Evolutionary conservation across 1,140 invertebrate genomes (phyloP), one percentile per base, ranked within the genome.

Genomic region (Oppia nitens): DNA sequence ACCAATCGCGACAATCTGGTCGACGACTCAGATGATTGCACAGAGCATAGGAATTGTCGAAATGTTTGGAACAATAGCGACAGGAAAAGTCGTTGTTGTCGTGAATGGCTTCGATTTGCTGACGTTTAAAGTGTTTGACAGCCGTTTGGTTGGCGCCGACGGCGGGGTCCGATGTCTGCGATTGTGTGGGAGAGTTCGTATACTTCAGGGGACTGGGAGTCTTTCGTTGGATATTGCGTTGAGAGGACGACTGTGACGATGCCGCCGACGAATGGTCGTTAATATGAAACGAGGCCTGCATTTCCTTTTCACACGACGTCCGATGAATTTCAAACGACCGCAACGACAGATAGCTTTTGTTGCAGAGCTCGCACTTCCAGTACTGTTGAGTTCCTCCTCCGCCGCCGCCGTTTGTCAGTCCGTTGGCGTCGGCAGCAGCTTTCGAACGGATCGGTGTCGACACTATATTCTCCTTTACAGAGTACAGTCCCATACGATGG

Each of bases 21-120:
- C 57, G 47, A 23, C 57, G 57, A 52, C 57, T 51, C 20, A 58
- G 20, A 58, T 58, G 57, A 21, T 51, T 51, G 32, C 57, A 58
- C 14, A 58, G 24, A 58, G 47, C 45, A 17, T 47, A 28, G 6
- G 50, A 29, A n/a, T 23, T 24, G 27, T 20, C 21, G 17, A 58
- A 24, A 9, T 50, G 17, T 24, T 58, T 58, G 2, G 11, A 12
- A 25, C 57, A 58, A 51, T 50, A 20, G 24, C 40, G 50, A 32
- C 57, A 58, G 32, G 24, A 12, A 21, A 32, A 17, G 51, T 58
- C 50, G 1, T n/a, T 25, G 21, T 49, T 24, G 2, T 24, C 12
- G 27, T 52, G 47, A 27, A 58, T 40, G 9, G 17, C 17, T 29
- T 58, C 28, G 27, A 58, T 49, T 6, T 47, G 49, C 51, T 58